Percentiles rank a stretch among this genome's conserved stretches.
These are phyloP conservation scores for Nasonia vitripennis DNA, from an alignment of 1,140 invertebrate genomes.

Conservation along the genomic window DNA sequence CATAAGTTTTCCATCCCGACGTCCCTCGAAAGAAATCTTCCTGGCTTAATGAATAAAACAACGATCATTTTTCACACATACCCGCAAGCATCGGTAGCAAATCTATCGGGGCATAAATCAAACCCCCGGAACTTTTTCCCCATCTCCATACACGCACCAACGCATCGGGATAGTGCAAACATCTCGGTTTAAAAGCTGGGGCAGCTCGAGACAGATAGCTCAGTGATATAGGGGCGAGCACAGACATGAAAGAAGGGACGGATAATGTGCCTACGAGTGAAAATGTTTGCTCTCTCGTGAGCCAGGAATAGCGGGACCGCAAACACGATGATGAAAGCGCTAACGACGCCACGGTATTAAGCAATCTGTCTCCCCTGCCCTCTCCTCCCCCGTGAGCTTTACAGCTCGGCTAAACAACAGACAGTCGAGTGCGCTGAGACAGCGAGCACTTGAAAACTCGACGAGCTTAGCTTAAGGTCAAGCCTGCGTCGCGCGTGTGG, in stretches of 20 bases:
- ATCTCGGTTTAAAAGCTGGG: not conserved
- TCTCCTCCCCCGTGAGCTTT: not conserved
- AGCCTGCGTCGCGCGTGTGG: not conserved
- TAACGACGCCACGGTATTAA: not conserved
- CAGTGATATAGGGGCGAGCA: not conserved
- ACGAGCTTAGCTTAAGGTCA: not conserved
- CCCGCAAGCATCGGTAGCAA: too few relatives aligned
- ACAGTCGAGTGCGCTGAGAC: not conserved
- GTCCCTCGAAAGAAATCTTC: too few relatives aligned
- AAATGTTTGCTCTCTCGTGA: slow-evolving; percentile 17
- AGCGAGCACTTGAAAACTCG: not conserved
- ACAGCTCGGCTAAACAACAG: not conserved
- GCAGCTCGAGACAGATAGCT: not conserved
- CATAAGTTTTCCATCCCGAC: too few relatives aligned
- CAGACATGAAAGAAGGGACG: not conserved
- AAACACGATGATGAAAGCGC: slow-evolving; percentile 14
- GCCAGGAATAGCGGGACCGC: slow-evolving; percentile 13
- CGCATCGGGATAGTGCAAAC: too few relatives aligned
- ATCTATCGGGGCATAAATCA: too few relatives aligned
- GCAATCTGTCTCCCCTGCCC: slow-evolving; percentile 4
- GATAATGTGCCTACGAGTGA: not conserved
- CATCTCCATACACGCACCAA: too few relatives aligned
- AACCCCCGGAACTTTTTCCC: too few relatives aligned
- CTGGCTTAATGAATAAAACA: too few relatives aligned
- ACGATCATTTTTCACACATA: too few relatives aligned